Base-by-base conservation (phyloP, 2,797 vertebrate genomes). In the Kryptopterus vitreolus region DNA sequence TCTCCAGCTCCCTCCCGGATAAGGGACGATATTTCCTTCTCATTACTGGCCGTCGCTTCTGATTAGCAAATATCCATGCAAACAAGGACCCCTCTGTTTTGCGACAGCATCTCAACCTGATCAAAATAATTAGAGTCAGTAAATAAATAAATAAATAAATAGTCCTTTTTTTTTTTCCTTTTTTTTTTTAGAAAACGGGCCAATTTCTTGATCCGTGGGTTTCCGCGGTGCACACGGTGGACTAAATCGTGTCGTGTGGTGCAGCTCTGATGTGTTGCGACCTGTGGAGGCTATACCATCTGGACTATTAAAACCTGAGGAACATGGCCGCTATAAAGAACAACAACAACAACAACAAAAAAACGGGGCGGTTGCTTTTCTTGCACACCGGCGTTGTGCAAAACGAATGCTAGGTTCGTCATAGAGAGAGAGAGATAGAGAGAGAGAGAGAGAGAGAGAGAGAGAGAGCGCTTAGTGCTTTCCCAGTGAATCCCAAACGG, bases 401-500 rank as follows among this genome's bases (percentile, higher is more conserved):
- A 81, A 31, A 55, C 9, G 52, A 61, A 61, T 55, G 48, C 24
- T 77, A 53, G 77, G 62, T 74, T 81, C 71, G 15, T n/a, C 68
- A 61, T 71, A 58, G 43, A n/a, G n/a, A n/a, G n/a, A n/a, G n/a
- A n/a, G n/a, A n/a, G n/a, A n/a, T n/a, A n/a, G n/a, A n/a, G n/a
- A n/a, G n/a, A n/a, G n/a, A n/a, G n/a, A n/a, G n/a, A n/a, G n/a
- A n/a, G n/a, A n/a, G n/a, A n/a, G n/a, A n/a, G n/a, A n/a, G n/a
- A n/a, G n/a, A n/a, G n/a, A 61, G 59, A 53, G 55, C 16, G 31
- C 88, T 89, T 87, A 88, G 88, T 89, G 89, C 86, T n/a, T n/a
- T n/a, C 90, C 89, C 92, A 89, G 91, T 86, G 90, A 91, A 90
- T 90, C 90, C 88, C 89, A 85, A 89, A 91, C 88, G 89, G 90